Evolutionary conservation across 2,888 invertebrate genomes (phyloP), one percentile per base, ranked within the genome.

Genomic region (Drosophila longiperda): DNA sequence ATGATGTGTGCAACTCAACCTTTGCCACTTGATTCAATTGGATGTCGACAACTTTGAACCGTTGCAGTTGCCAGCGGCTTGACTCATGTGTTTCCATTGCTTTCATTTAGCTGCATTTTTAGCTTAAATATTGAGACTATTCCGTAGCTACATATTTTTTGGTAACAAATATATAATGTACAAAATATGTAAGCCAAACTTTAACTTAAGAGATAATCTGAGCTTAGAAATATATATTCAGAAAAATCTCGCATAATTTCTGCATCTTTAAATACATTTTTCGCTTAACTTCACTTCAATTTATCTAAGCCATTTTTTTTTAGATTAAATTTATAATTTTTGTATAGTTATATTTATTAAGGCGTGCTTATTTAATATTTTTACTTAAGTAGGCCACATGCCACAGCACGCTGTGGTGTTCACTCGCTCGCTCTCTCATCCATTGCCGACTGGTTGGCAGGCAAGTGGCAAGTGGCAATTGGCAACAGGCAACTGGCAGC

Each of bases 371-470:
- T 73, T 62, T 55, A 54, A 77, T 66, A n/a, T 26, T n/a, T n/a
- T n/a, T n/a, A n/a, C n/a, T 50, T 63, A 74, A 69, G 77, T 81
- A 67, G 82, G 82, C 59, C 86, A 72, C 54, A 67, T 64, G 55
- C 70, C 42, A 61, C 54, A 55, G 36, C 17, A 7, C 12, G n/a
- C 3, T 57, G n/a, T 29, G 17, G 8, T 0, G 23, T 11, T 20
- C 57, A 15, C 20, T 15, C 20, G n/a, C 20, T 57, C 26, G 33
- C 63, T 38, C 23, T 40, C 11, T 34, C 60, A 32, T 23, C 50
- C 52, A 61, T 42, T 52, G 63, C 34, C n/a, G 7, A 42, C 59
- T 64, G 45, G 45, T n/a, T 54, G 54, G 7, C 26, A 17, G 26
- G 29, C 29, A 29, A 29, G 29, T 26, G 26, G 49, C 29, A 29